Percentiles rank a stretch among this genome's conserved stretches.
Evolutionary conservation across 2,888 invertebrate species (phyloP).

Genomic region (Ommatoiulus sabulosus): DNA sequence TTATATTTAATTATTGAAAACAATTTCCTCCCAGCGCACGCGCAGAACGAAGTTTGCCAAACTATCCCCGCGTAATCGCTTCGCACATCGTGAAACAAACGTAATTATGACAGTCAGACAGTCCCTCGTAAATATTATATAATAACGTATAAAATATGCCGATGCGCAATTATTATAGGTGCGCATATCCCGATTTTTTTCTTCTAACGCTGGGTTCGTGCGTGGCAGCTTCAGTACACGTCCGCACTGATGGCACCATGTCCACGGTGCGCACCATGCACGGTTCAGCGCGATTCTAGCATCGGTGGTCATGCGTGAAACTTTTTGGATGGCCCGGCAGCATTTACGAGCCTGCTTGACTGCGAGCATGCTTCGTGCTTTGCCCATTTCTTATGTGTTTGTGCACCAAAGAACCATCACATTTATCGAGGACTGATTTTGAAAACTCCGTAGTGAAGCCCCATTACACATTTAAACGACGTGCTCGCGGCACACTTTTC

Average conservation of each 20-base stretch:
- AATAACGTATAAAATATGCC: slow-evolving; percentile 11
- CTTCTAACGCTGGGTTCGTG: not conserved
- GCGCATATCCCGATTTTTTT: not conserved
- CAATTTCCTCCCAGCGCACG: not conserved
- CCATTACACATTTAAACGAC: slow-evolving; percentile 47
- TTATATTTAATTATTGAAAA: not conserved
- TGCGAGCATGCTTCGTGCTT: slow-evolving; percentile 36
- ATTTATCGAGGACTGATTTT: slow-evolving; percentile 31
- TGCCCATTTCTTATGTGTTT: slow-evolving; percentile 47
- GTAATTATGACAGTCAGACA: slow-evolving; percentile 18
- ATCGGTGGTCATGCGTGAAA: not conserved
- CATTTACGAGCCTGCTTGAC: slow-evolving; percentile 38
- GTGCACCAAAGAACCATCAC: slow-evolving; percentile 44
- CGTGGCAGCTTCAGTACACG: not conserved
- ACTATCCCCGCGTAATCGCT: not conserved
- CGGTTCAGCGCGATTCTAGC: not conserved
- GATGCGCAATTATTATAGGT: not conserved
- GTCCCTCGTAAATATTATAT: slow-evolving; percentile 33
- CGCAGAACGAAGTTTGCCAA: not conserved
- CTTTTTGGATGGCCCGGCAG: slow-evolving; percentile 30
- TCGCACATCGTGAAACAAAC: slow-evolving; percentile 14
- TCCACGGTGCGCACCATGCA: not conserved
- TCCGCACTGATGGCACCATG: not conserved
- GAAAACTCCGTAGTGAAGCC: slow-evolving; percentile 47
- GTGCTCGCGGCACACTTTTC: slow-evolving; percentile 10